Evolutionary conservation across 2,113 vertebrate genomes (phyloP), one percentile per base, ranked within the genome.

Genomic region (Phasianus colchicus): DNA sequence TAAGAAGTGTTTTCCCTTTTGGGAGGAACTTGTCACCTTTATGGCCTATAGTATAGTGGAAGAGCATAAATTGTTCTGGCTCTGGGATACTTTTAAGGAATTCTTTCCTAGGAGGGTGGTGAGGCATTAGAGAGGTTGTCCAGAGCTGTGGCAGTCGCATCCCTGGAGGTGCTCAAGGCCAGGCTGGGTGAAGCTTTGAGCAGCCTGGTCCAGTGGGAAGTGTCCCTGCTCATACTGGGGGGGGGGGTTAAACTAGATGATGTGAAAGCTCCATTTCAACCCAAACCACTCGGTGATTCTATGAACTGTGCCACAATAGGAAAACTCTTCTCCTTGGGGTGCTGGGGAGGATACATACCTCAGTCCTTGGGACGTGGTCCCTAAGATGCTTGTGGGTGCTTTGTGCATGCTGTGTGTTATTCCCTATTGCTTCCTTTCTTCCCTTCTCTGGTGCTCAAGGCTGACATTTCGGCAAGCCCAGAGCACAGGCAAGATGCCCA

Each of bases 341-440:
- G 50, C 45, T 81, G 73, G 10, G 11, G 58, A 50, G 34, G 12
- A 55, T 13, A 1, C 0, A 0, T 9, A 13, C 36, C 42, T 40
- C 12, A 20, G 21, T 27, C 52, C 52, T 64, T 21, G 55, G 20
- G 36, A 45, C 6, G 8, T 2, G 5, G 54, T 34, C 42, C 25
- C 38, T 0, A 1, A 61, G 79, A 66, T 55, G 47, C 38, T 43
- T 25, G 18, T 7, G 8, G 73, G 55, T 7, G 2, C 7, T 63
- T 20, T 4, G 8, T 45, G 64, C 40, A 14, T 21, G 6, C 20
- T 14, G 12, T 14, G 63, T 8, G 9, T 43, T 24, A 45, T n/a
- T n/a, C 30, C 13, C 9, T 57, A 47, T 61, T 60, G 17, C 8
- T 45, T 45, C 13, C 19, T 67, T 67, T 43, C 29, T 34, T 77